phyloP scores from a whole-genome alignment of 2,888 invertebrate species.

The Eucera pruinosa region DNA sequence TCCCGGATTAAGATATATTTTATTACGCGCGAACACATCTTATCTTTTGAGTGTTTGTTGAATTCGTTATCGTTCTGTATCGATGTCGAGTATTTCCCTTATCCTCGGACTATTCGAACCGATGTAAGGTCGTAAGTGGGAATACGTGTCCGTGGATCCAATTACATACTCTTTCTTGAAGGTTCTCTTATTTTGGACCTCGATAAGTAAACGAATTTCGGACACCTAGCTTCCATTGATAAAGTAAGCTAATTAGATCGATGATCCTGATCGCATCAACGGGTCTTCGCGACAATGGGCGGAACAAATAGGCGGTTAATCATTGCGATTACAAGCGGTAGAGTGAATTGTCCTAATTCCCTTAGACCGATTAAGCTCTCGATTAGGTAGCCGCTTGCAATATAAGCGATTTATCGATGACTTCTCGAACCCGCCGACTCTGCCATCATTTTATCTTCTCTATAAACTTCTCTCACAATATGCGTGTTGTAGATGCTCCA shows the following conservation, averaged over 20 bases:
- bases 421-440: neutral
- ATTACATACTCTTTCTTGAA: constrained; percentile 19
- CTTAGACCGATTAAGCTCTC: constrained; percentile 3
- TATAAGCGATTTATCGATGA: constrained; percentile 24
- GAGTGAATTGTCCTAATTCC: constrained; percentile 20
- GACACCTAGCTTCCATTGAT: neutral
- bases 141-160: constrained; percentile 27
- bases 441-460: neutral
- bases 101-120: constrained; percentile 31
- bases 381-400: neutral
- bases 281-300: neutral
- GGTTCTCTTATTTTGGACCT: no score
- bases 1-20: constrained; percentile 66
- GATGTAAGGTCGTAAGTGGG: constrained; percentile 25
- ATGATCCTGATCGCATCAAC: neutral
- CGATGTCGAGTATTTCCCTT: constrained; percentile 63
- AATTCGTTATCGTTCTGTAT: constrained; percentile 72
- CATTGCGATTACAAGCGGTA: neutral
- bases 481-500: no score
- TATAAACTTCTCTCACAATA: no score
- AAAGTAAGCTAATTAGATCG: constrained; percentile 26
- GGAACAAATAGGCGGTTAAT: constrained; percentile 18
- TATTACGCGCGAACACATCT: constrained; percentile 49
- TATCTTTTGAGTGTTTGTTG: constrained; percentile 76
- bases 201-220: constrained; percentile 8